These are phyloP conservation scores for Ormia ochracea DNA, from an alignment of 2,888 invertebrate genomes.

Conservation along the genomic window DNA sequence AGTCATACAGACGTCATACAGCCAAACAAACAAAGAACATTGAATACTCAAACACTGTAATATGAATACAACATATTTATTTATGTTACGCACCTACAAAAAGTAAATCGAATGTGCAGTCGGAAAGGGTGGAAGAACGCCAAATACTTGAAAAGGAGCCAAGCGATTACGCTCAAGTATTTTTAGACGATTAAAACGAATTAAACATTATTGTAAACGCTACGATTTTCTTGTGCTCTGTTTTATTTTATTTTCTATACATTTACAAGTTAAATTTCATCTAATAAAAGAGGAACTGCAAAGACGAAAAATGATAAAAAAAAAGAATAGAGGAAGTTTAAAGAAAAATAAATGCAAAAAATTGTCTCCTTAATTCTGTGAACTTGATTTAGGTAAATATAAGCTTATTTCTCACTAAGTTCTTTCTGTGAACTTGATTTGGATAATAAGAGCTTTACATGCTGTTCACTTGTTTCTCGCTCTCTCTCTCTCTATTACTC, in stretches of 20 bases:
- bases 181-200: slow-evolving; percentile 41
- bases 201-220: neutral
- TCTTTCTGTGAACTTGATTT: slow-evolving; percentile 16
- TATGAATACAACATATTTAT: slow-evolving; percentile 1
- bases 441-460: too few relatives aligned
- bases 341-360: neutral
- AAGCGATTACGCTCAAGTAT: slow-evolving; percentile 31
- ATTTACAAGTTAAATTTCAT: slow-evolving; percentile 1
- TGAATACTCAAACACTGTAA: neutral
- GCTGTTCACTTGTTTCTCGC: too few relatives aligned
- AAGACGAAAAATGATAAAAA: neutral
- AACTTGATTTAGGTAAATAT: slow-evolving; percentile 37
- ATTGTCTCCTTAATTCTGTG: slow-evolving; percentile 23
- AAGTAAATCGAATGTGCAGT: neutral
- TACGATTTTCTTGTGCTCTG: neutral
- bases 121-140: slow-evolving; percentile 7
- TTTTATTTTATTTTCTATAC: neutral
- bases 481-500: too few relatives aligned
- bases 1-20: too few relatives aligned
- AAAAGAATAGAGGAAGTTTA: neutral
- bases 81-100: slow-evolving; percentile 55
- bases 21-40: too few relatives aligned
- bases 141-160: slow-evolving; percentile 26
- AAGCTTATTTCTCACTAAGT: slow-evolving; percentile 18
- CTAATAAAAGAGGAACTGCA: slow-evolving; percentile 30